These are phyloP conservation scores for Xestia xanthographa DNA, from an alignment of 2,888 invertebrate species.

Conservation along the genomic window DNA sequence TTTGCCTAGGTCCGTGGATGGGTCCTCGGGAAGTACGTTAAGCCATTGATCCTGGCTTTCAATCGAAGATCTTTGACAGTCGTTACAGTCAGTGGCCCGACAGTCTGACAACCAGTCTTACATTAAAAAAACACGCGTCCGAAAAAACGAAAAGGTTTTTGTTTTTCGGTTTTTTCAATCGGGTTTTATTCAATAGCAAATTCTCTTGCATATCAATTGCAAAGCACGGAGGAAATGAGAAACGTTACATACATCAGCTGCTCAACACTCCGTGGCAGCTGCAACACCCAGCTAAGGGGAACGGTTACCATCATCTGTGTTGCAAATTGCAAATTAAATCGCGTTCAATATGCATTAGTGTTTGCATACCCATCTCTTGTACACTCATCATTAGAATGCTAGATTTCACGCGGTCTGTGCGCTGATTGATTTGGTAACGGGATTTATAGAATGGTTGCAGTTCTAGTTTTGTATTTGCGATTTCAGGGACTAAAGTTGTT, in stretches of 20 bases:
- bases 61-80: background rate
- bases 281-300: constrained; percentile 18
- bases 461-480: background rate
- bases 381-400: constrained; percentile 6
- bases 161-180: background rate
- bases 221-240: constrained; percentile 31
- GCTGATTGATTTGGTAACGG: constrained; percentile 15
- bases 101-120: background rate
- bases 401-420: constrained; percentile 20
- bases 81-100: background rate
- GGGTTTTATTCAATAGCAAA: background rate
- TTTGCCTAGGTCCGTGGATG: background rate
- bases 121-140: no score
- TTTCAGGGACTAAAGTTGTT: background rate
- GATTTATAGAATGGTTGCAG: background rate
- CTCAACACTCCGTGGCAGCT: constrained; percentile 23
- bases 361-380: constrained; percentile 10
- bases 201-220: constrained; percentile 1
- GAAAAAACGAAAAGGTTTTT: no score
- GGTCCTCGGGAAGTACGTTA: background rate
- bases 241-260: constrained; percentile 10
- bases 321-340: constrained; percentile 43
- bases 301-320: constrained; percentile 37
- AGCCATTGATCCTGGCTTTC: background rate
- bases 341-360: constrained; percentile 31